These are phyloP conservation scores for Bos indicus DNA, from an alignment of 2,113 vertebrate genomes.

Conservation along the genomic window DNA sequence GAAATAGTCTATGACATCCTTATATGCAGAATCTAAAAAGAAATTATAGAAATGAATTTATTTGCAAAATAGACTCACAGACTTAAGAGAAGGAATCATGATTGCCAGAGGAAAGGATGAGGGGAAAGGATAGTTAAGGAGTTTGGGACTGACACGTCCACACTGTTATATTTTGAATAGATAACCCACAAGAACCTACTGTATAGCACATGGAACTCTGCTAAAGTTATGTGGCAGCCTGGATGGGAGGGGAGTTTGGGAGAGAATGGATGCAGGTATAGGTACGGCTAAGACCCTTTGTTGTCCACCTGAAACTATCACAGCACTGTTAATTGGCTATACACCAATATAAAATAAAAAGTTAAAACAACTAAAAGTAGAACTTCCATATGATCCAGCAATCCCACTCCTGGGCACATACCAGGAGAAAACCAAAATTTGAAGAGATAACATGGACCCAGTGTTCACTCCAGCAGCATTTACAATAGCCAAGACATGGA, in stretches of 20 bases:
- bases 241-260: background rate
- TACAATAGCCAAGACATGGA: background rate
- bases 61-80: background rate
- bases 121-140: background rate
- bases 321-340: background rate
- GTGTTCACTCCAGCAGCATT: background rate
- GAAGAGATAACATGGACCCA: background rate
- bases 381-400: background rate
- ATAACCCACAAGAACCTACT: background rate
- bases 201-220: background rate
- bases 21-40: background rate
- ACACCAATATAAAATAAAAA: background rate
- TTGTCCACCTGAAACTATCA: background rate
- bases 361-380: background rate
- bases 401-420: background rate
- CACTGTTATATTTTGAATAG: background rate
- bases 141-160: background rate
- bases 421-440: background rate
- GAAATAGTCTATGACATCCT: background rate
- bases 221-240: background rate
- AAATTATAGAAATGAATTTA: background rate
- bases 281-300: background rate
- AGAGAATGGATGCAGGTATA: background rate
- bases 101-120: background rate
- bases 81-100: background rate